Base-by-base conservation (phyloP, 2,797 vertebrate genomes). In the Hemitrygon akajei region DNA sequence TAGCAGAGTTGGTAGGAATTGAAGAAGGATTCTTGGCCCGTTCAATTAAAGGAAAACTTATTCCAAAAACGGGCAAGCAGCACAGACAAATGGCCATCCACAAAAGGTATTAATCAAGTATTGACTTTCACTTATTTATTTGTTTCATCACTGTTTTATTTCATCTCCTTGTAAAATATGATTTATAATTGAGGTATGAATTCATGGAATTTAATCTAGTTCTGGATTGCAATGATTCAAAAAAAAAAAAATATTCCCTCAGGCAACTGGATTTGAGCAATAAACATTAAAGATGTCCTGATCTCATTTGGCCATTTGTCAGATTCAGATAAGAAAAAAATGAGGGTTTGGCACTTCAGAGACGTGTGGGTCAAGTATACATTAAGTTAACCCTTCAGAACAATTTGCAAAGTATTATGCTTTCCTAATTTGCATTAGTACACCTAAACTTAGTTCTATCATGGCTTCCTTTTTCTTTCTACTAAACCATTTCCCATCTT, bases 1-100 rank as follows among this genome's bases (percentile, higher is more conserved):
- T 99, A 69, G 99, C 99, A 60, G 98, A 99, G 95, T 96, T 99
- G 95, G 99, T 99, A 58, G 99, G 99, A 1, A 96, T 99, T 93
- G 98, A 99, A 96, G 99, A 99, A 96, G 96, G 98, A 1, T 98
- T 99, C 95, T 96, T 99, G 80, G 98, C 98, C 93, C 97, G 98
- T 58, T 99, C 98, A 58, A 98, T 99, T 75, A 97, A 98, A 7
- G 97, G 98, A 91, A 98, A 98, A 96, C 95, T 98, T 75, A 95
- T 97, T 5, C 97, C 97, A 93, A 99, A 97, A 96, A 99, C 98
- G 16, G 98, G 99, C 94, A 98, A 97, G 94, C 98, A 99, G 95
- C 97, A 96, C 2, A 97, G 98, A 94, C 98, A 99, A 96, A 98
- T 99, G 98, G 98, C 98, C 71, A 96, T 99, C 94, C 99, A 99